These are phyloP conservation scores for Perccottus glenii DNA, from an alignment of 2,113 vertebrate genomes.

Conservation along the genomic window DNA sequence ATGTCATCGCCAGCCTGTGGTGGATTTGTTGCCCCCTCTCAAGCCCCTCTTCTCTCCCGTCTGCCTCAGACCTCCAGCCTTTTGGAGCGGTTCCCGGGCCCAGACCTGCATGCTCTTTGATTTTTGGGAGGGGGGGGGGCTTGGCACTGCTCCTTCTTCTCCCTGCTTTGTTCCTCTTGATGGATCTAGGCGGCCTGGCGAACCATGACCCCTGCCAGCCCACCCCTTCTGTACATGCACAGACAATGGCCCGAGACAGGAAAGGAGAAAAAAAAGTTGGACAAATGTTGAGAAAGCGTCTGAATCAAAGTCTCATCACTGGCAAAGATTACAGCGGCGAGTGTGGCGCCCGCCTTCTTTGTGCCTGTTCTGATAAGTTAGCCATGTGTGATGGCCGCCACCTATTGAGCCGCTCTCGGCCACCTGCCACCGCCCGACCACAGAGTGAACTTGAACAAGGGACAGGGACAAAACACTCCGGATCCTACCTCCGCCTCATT, in stretches of 20 bases:
- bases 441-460: constrained; percentile 59
- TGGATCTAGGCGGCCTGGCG: constrained; percentile 75
- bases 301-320: constrained; percentile 79
- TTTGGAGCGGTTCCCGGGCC: constrained; percentile 76
- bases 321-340: constrained; percentile 77
- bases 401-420: constrained; percentile 65
- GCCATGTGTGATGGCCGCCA: constrained; percentile 72
- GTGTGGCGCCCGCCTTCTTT: constrained; percentile 53
- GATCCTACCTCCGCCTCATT: constrained; percentile 9
- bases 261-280: constrained; percentile 1
- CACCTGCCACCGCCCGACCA: constrained; percentile 61
- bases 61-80: constrained; percentile 52
- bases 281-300: constrained; percentile 59
- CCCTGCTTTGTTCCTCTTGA: constrained; percentile 79
- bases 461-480: constrained; percentile 19
- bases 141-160: constrained; percentile 69
- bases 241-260: constrained; percentile 53
- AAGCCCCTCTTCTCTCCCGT: constrained; percentile 6
- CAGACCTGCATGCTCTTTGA: constrained; percentile 82
- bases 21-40: constrained; percentile 54
- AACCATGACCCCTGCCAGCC: constrained; percentile 79
- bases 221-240: constrained; percentile 74
- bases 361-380: constrained; percentile 74
- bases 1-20: constrained; percentile 24
- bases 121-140: constrained; percentile 54